Evolutionary conservation across 30 jellyfish, hydroid and myxozoan genomes (phyloP).

Genomic region (Pseudorhiza aurosa): DNA sequence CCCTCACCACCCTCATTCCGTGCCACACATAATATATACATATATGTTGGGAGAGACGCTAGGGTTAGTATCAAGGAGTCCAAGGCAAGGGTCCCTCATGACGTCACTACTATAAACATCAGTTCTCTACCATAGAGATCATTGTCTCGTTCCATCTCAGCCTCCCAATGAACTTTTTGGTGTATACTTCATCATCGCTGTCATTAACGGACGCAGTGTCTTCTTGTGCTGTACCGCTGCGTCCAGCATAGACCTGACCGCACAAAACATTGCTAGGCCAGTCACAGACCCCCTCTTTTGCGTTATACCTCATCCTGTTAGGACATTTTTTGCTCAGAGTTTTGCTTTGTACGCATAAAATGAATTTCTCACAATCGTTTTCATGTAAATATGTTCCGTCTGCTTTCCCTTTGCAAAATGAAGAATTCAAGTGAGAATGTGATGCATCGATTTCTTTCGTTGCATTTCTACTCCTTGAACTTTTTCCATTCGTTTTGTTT

Average conservation of each 20-base stretch:
- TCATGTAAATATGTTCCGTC: conserved; percentile 76
- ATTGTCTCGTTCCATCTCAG: not conserved
- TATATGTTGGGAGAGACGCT: too few relatives aligned
- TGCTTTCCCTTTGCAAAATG: conserved; percentile 33
- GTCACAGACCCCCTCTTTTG: conserved; percentile 81
- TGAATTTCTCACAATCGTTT: conserved; percentile 55
- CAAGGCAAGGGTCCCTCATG: too few relatives aligned
- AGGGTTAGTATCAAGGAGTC: too few relatives aligned
- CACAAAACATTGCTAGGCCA: conserved; percentile 88
- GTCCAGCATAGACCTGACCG: not conserved
- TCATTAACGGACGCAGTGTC: not conserved
- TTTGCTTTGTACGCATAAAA: conserved; percentile 63
- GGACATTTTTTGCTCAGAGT: conserved; percentile 71
- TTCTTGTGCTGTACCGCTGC: not conserved
- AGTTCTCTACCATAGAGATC: not conserved
- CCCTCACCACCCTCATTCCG: too few relatives aligned
- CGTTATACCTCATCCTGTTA: conserved; percentile 57
- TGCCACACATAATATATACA: too few relatives aligned
- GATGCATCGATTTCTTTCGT: not conserved
- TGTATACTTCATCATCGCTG: conserved; percentile 68
- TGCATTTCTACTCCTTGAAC: not conserved
- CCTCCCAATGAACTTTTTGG: conserved; percentile 42
- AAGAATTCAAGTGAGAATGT: not conserved
- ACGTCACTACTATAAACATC: not conserved
- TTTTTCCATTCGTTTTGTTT: not conserved